Conservation (phyloP, 2,113 vertebrate species). For the Phoenicopterus ruber region DNA sequence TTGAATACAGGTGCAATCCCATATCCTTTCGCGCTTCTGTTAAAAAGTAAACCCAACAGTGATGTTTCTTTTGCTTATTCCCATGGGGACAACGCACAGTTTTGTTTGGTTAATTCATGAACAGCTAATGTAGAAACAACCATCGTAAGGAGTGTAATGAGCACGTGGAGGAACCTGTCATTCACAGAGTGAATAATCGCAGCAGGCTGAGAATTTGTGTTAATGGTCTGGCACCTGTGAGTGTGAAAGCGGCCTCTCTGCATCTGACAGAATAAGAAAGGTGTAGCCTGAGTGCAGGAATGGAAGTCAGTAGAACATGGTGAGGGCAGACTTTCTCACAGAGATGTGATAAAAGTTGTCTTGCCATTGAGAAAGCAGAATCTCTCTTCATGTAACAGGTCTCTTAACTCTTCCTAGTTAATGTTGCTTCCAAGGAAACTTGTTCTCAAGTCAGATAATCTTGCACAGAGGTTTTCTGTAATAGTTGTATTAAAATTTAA, state of each 20-base stretch:
- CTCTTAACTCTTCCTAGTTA: background rate
- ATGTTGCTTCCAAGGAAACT: background rate
- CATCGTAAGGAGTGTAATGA: background rate
- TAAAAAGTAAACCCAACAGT: background rate
- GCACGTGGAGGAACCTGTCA: background rate
- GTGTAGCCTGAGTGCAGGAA: background rate
- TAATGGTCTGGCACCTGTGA: background rate
- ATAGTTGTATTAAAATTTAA: background rate
- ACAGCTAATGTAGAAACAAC: fast-evolving
- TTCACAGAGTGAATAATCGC: background rate
- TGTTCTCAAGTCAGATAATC: background rate
- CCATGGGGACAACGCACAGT: background rate
- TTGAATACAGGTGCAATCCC: background rate
- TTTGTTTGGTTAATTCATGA: background rate
- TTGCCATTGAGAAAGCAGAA: background rate
- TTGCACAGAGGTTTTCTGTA: background rate
- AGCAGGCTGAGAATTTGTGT: background rate
- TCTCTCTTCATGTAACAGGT: background rate
- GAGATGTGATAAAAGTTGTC: background rate
- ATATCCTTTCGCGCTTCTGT: background rate
- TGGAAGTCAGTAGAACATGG: background rate
- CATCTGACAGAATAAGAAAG: background rate
- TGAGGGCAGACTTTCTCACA: background rate
- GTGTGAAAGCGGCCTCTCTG: background rate
- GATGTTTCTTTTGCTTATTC: background rate